These are phyloP conservation scores for Rhinolophus ferrumequinum DNA, from an alignment of 2,113 vertebrate species.

Conservation along the genomic window DNA sequence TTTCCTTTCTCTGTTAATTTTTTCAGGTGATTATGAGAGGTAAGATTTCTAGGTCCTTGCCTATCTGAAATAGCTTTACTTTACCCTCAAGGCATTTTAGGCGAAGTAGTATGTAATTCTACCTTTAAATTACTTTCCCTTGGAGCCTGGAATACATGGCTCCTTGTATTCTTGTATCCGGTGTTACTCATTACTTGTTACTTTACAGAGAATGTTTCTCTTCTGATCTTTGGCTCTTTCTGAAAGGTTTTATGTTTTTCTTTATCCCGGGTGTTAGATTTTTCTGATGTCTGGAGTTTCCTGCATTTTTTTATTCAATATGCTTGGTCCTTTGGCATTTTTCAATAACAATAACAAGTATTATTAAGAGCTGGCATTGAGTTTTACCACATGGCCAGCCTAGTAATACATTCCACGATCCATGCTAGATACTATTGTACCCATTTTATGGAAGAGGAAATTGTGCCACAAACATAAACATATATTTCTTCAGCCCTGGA, in stretches of 20 bases:
- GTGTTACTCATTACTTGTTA: background rate
- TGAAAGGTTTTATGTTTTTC: conserved; percentile 23
- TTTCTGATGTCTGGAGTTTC: background rate
- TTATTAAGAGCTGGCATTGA: background rate
- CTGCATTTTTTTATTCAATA: background rate
- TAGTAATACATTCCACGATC: background rate
- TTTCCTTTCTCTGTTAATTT: background rate
- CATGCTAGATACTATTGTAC: background rate
- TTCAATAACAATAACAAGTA: background rate
- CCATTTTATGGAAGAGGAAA: background rate
- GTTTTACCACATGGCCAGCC: background rate
- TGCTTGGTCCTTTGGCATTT: background rate
- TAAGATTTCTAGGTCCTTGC: background rate
- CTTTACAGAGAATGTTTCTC: background rate
- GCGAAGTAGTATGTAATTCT: background rate
- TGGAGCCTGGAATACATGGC: background rate
- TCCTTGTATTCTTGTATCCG: background rate
- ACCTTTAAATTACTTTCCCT: background rate
- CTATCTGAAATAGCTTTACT: background rate
- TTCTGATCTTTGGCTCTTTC: conserved; percentile 1
- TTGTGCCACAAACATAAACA: background rate
- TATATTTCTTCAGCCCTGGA: background rate
- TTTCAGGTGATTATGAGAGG: conserved; percentile 20
- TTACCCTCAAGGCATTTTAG: background rate
- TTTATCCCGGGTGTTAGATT: background rate